Evolutionary conservation across 1,140 invertebrate genomes (phyloP).

Genomic region (Himalopsyche phryganea): DNA sequence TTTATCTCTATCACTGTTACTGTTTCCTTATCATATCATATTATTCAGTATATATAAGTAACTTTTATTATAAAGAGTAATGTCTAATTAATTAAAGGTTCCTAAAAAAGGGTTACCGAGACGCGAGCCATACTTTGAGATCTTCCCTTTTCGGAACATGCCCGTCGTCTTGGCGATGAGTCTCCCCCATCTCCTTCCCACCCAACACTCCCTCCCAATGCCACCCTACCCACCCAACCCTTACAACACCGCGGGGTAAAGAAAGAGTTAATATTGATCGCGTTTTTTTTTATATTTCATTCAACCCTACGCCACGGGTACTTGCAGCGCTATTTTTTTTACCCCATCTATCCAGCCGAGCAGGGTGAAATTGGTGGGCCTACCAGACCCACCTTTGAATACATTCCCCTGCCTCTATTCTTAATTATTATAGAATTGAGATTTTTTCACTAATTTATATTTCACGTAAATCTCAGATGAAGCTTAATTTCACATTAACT

Average conservation of each 20-base stretch:
- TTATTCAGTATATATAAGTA: too few relatives aligned
- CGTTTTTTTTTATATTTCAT: constrained; percentile 35
- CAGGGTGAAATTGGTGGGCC: background rate
- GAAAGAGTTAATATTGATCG: constrained; percentile 36
- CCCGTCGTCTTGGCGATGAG: constrained; percentile 34
- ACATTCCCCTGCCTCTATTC: too few relatives aligned
- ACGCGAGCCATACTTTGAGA: background rate
- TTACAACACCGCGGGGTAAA: constrained; percentile 31
- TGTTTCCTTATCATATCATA: too few relatives aligned
- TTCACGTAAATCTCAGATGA: too few relatives aligned
- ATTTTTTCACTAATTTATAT: too few relatives aligned
- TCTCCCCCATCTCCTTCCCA: constrained; percentile 1
- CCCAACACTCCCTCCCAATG: background rate
- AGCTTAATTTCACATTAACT: too few relatives aligned
- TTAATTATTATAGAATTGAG: too few relatives aligned
- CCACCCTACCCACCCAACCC: constrained; percentile 22
- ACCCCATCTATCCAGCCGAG: constrained; percentile 20
- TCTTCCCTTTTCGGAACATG: constrained; percentile 9
- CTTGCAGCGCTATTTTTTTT: constrained; percentile 33
- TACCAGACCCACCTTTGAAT: too few relatives aligned
- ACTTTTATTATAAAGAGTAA: too few relatives aligned
- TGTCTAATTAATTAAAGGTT: too few relatives aligned
- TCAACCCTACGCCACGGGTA: constrained; percentile 23
- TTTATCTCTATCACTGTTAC: too few relatives aligned
- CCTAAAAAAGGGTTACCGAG: too few relatives aligned